Conservation (phyloP, 2,797 vertebrate species). For the Mastacembelus armatus region DNA sequence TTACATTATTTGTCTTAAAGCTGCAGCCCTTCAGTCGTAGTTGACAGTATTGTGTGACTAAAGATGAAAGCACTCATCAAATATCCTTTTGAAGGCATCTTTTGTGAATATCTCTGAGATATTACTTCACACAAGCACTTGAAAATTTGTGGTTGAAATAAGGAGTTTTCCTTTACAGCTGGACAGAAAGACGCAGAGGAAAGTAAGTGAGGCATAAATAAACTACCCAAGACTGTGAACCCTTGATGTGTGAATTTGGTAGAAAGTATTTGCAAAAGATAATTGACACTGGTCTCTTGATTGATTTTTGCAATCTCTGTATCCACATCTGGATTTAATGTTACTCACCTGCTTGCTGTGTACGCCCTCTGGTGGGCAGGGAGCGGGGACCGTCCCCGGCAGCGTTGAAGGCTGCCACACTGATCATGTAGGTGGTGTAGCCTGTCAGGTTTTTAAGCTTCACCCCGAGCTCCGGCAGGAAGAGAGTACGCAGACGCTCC, state of each 20-base stretch:
- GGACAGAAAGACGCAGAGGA: background rate
- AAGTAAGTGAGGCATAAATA: constrained; percentile 13
- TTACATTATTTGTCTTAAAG: constrained; percentile 24
- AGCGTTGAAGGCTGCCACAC: constrained; percentile 93
- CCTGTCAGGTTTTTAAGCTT: constrained; percentile 97
- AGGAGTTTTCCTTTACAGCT: no score
- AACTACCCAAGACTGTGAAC: constrained; percentile 7
- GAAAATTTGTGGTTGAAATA: no score
- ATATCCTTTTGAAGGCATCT: constrained; percentile 20
- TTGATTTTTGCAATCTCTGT: constrained; percentile 4
- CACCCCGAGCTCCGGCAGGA: constrained; percentile 91
- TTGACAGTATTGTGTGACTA: constrained; percentile 4
- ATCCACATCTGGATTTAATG: constrained; percentile 51
- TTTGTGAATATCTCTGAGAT: constrained; percentile 35
- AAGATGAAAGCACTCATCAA: constrained; percentile 20
- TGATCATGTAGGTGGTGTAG: constrained; percentile 96
- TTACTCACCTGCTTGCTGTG: constrained; percentile 94
- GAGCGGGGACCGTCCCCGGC: constrained; percentile 94
- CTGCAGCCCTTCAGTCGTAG: background rate
- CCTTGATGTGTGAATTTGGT: background rate
- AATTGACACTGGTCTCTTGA: constrained; percentile 8
- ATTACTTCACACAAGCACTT: constrained; percentile 8
- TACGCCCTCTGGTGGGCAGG: constrained; percentile 88
- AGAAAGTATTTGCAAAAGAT: constrained; percentile 4
- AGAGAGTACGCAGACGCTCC: constrained; percentile 89